A percentile compares a stretch with the other conserved stretches of the same genome.
Conservation (phyloP, 2,797 vertebrate species). For the Taeniopygia guttata region DNA sequence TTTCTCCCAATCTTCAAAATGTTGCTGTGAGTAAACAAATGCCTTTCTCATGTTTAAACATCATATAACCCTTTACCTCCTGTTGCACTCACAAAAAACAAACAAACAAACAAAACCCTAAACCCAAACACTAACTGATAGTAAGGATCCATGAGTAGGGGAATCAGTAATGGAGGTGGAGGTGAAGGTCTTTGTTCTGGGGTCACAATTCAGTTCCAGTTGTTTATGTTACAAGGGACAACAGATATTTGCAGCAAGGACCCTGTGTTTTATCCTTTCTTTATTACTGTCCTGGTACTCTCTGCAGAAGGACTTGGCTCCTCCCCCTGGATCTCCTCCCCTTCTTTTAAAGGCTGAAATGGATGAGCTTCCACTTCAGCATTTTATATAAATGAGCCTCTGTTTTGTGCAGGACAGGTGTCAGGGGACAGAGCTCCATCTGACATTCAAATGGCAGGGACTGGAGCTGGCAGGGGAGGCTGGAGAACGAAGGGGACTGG, state of each 20-base stretch:
- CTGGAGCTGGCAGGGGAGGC: background rate
- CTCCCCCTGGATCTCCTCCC: background rate
- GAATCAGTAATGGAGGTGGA: background rate
- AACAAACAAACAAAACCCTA: no score
- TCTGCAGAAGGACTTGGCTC: background rate
- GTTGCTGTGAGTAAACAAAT: background rate
- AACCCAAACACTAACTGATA: background rate
- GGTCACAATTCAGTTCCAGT: background rate
- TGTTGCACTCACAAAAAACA: background rate
- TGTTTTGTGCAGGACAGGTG: background rate
- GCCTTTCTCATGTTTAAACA: background rate
- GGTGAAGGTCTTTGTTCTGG: background rate
- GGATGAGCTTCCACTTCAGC: background rate
- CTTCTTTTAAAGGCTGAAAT: background rate
- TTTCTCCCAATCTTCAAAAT: background rate
- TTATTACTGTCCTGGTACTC: background rate
- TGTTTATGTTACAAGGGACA: background rate
- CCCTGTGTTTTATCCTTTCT: background rate
- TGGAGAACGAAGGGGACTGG: background rate
- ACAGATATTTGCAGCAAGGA: background rate
- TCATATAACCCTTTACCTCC: background rate
- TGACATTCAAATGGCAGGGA: background rate
- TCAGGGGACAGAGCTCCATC: background rate
- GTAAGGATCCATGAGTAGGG: background rate
- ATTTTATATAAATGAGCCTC: background rate